Evolutionary conservation across 2,113 vertebrate species (phyloP).

Genomic region (Lasiurus borealis): DNA sequence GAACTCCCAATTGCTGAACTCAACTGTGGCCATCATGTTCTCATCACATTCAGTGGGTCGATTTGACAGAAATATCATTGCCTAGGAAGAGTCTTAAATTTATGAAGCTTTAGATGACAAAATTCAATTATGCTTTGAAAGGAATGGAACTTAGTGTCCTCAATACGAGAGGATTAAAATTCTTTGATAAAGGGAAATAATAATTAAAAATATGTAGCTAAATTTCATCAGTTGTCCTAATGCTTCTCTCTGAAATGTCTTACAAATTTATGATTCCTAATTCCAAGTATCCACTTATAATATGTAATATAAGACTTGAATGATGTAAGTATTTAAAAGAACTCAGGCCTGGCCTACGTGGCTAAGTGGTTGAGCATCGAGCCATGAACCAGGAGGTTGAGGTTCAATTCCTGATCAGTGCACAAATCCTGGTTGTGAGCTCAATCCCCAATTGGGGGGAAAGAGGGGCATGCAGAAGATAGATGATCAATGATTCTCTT

Average conservation of each 20-base stretch:
- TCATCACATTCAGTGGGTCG: background rate
- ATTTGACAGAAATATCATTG: background rate
- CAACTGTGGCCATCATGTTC: background rate
- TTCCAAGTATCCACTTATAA: background rate
- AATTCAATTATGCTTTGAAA: conserved; percentile 6
- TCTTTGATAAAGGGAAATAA: conserved; percentile 27
- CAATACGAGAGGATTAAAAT: background rate
- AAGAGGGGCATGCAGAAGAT: too few relatives aligned
- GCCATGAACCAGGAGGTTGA: too few relatives aligned
- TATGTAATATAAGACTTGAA: background rate
- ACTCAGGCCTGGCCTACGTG: background rate
- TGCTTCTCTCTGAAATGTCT: conserved; percentile 6
- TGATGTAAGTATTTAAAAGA: conserved; percentile 19
- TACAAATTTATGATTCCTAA: conserved; percentile 33
- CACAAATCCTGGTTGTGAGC: too few relatives aligned
- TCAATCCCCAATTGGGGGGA: too few relatives aligned
- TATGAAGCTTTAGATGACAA: background rate
- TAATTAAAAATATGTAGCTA: background rate
- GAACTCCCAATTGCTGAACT: background rate
- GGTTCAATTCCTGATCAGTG: too few relatives aligned
- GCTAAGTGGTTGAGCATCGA: too few relatives aligned
- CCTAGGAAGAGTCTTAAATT: background rate
- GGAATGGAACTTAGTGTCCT: background rate
- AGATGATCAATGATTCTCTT: too few relatives aligned
- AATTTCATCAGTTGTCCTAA: background rate